A percentile compares a stretch with the other conserved stretches of the same genome.
These are phyloP conservation scores for Pteropus alecto DNA, from an alignment of 2,113 vertebrate species.

Conservation along the genomic window DNA sequence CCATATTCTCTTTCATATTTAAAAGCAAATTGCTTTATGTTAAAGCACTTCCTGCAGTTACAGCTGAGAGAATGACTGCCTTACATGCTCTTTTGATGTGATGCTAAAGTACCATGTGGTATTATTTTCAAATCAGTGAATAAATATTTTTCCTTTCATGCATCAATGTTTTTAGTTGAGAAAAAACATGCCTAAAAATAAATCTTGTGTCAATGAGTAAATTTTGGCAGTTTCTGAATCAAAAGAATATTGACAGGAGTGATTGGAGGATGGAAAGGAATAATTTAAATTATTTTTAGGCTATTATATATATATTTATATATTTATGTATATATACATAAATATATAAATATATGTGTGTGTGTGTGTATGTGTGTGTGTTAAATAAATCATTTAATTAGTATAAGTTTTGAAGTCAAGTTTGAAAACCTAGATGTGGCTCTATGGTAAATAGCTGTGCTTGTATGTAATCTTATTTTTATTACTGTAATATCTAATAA, in stretches of 20 bases:
- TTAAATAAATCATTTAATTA: slow-evolving; percentile 21
- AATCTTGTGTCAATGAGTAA: slow-evolving; percentile 75
- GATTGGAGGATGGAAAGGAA: slow-evolving; percentile 69
- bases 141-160: slow-evolving; percentile 69
- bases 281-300: slow-evolving; percentile 79
- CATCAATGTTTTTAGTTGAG: slow-evolving; percentile 72
- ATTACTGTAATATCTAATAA: slow-evolving; percentile 42
- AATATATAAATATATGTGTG: too few species aligned
- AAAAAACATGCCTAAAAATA: slow-evolving; percentile 80
- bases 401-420: slow-evolving; percentile 47
- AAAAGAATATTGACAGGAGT: slow-evolving; percentile 74
- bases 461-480: slow-evolving; percentile 57
- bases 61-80: slow-evolving; percentile 66
- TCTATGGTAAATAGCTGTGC: slow-evolving; percentile 18
- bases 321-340: too few species aligned
- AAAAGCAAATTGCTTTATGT: slow-evolving; percentile 65
- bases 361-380: too few species aligned
- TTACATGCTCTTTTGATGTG: slow-evolving; percentile 67
- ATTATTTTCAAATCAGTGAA: slow-evolving; percentile 81
- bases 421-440: slow-evolving; percentile 64
- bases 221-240: slow-evolving; percentile 79
- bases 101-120: slow-evolving; percentile 58
- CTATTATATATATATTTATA: slow-evolving; percentile 25
- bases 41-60: slow-evolving; percentile 63
- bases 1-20: slow-evolving; percentile 57